A percentile compares a stretch with the other conserved stretches of the same genome.
Evolutionary conservation across 2,888 invertebrate genomes (phyloP).

Genomic region (Amaurobius ferox): DNA sequence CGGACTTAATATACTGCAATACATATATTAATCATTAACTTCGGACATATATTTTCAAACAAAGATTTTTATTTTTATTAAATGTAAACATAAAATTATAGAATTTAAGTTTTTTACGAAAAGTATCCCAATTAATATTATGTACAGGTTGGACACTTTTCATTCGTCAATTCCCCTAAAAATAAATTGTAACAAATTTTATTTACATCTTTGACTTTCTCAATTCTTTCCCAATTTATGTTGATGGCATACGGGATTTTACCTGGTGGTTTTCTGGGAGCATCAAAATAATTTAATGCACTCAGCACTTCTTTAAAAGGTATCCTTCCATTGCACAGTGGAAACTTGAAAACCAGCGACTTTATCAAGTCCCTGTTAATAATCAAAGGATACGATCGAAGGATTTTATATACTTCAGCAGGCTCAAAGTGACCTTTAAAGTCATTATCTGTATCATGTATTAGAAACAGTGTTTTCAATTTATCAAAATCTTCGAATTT

Average conservation of each 20-base stretch:
- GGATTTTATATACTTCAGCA: constrained; percentile 1
- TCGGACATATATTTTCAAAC: too few relatives aligned
- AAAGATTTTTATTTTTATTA: too few relatives aligned
- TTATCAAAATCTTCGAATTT: constrained; percentile 28
- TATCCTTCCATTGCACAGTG: neutral
- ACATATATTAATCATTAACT: too few relatives aligned
- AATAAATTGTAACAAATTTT: constrained; percentile 10
- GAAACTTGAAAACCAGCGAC: constrained; percentile 20
- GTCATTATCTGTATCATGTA: constrained; percentile 11
- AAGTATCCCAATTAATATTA: neutral
- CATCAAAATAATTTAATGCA: constrained; percentile 14
- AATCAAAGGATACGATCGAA: constrained; percentile 3
- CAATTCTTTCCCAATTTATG: constrained; percentile 19
- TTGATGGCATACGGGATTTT: constrained; percentile 19
- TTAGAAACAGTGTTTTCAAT: constrained; percentile 2
- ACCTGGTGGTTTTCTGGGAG: constrained; percentile 6
- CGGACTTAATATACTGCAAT: too few relatives aligned
- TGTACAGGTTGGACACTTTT: constrained; percentile 23
- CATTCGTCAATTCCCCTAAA: constrained; percentile 7
- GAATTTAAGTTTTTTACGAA: too few relatives aligned
- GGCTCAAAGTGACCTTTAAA: constrained; percentile 22
- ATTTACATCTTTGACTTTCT: constrained; percentile 12
- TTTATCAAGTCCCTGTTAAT: constrained; percentile 32
- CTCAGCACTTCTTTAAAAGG: neutral
- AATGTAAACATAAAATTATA: too few relatives aligned